Evolutionary conservation across 2,888 invertebrate genomes (phyloP), one percentile per base, ranked within the genome.

Genomic region (Lasioglossum marginatum): DNA sequence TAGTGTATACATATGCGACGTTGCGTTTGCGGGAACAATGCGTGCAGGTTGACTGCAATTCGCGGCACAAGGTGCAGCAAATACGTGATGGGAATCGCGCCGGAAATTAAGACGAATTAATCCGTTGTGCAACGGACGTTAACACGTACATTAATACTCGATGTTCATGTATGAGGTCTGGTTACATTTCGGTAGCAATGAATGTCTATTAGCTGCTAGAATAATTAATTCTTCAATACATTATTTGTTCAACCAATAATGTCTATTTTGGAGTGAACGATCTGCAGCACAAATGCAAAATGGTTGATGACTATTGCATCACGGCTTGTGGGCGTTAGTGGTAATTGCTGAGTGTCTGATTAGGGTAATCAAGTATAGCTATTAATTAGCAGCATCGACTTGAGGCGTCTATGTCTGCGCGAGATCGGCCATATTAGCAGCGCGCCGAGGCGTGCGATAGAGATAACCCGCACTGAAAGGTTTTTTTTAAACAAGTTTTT

Each of bases 11-110:
- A 8, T 16, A 60, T 76, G 43, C 40, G 70, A 31, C 63, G 75
- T 60, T 34, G 19, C 27, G 52, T 79, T 82, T 77, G 43, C 23
- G 31, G 16, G 27, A 5, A 12, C 40, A 31, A 86, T 37, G 10
- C 27, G 45, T 27, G 63, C 66, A 37, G 63, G 40, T 74, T 48
- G 31, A 4, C 43, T 68, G 60, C 31, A 72, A 60, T 78, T 83
- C 72, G 74, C 72, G 31, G 27, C 52, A 34, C 37, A 43, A 77
- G 77, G 48, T 81, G 48, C 40, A 72, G 72, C 37, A 45, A 77
- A 72, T 77, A 70, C 66, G 77, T 79, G 57, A 27, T 23, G 52
- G 40, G 60, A 87, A 78, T 87, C 71, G 75, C 43, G n/a, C 75
- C n/a, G 63, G 27, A 16, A 75, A 83, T 77, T n/a, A n/a, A 19